Evolutionary conservation across 2,113 vertebrate genomes (phyloP).

Genomic region (Suricata suricatta): DNA sequence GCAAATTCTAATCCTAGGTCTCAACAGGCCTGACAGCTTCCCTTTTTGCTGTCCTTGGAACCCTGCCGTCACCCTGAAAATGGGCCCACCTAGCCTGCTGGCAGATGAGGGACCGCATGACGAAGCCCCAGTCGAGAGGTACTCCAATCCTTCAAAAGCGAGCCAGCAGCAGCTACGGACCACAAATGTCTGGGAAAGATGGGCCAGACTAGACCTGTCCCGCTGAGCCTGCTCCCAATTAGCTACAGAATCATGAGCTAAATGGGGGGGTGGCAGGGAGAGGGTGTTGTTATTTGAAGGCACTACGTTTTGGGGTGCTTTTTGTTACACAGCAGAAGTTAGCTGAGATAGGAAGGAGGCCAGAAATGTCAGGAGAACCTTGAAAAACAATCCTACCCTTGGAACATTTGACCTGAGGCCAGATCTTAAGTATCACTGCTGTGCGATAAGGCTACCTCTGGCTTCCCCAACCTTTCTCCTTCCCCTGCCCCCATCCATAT

Average conservation of each 20-base stretch:
- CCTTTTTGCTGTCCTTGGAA: neutral
- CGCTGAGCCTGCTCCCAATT: neutral
- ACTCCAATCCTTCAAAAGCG: neutral
- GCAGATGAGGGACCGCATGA: neutral
- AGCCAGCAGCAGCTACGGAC: neutral
- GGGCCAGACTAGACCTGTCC: neutral
- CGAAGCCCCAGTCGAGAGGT: neutral
- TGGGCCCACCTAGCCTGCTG: neutral
- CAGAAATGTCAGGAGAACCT: neutral
- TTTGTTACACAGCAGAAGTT: neutral
- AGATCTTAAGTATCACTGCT: neutral
- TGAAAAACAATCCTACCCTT: neutral
- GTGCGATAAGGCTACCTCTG: neutral
- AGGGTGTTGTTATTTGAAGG: neutral
- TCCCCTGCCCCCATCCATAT: fast-evolving
- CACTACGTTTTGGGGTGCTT: neutral
- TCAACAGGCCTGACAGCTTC: neutral
- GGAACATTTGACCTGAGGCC: neutral
- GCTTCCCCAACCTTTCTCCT: neutral
- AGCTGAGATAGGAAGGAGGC: neutral
- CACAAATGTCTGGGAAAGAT: neutral
- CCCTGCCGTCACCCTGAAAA: neutral
- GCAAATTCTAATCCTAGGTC: neutral
- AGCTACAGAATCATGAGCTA: neutral
- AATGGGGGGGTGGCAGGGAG: neutral